Evolutionary conservation across 53 echinoderm and acorn worm species (phyloP).

Genomic region (Hippasteria phrygiana): DNA sequence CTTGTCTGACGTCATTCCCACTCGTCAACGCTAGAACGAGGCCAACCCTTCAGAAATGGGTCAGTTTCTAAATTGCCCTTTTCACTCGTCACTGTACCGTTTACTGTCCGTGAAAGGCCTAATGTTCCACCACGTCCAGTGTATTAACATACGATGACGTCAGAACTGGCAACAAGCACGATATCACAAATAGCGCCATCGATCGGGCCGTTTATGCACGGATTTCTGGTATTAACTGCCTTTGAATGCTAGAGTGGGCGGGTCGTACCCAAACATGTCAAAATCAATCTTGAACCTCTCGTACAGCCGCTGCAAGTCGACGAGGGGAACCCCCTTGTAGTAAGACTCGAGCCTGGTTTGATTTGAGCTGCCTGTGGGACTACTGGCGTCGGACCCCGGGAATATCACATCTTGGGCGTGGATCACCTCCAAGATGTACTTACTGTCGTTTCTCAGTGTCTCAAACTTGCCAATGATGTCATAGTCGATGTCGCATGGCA

Average conservation of each 20-base stretch:
- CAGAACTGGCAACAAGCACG: too few species aligned
- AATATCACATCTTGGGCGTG: slow-evolving; percentile 64
- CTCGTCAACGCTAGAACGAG: too few species aligned
- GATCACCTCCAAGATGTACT: slow-evolving; percentile 71
- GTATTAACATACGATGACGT: too few species aligned
- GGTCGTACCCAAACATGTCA: slow-evolving; percentile 81
- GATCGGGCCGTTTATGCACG: background rate
- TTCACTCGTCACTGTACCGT: too few species aligned
- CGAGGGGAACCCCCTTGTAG: slow-evolving; percentile 67
- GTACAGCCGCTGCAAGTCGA: slow-evolving; percentile 71
- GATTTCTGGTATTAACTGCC: background rate
- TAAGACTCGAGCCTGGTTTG: slow-evolving; percentile 72
- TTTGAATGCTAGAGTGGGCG: slow-evolving; percentile 43
- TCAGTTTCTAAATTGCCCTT: too few species aligned
- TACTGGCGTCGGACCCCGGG: slow-evolving; percentile 68
- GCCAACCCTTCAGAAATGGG: too few species aligned
- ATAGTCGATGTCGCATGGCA: slow-evolving; percentile 75
- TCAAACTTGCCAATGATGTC: slow-evolving; percentile 87
- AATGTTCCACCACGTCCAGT: too few species aligned
- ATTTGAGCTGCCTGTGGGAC: slow-evolving; percentile 91
- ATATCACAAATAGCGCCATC: background rate
- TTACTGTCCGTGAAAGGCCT: too few species aligned
- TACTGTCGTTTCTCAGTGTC: slow-evolving; percentile 62
- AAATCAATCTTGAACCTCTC: slow-evolving; percentile 84
- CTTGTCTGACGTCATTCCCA: too few species aligned